Base-by-base conservation (phyloP, 2,113 vertebrate genomes). In the Poeciliopsis prolifica region DNA sequence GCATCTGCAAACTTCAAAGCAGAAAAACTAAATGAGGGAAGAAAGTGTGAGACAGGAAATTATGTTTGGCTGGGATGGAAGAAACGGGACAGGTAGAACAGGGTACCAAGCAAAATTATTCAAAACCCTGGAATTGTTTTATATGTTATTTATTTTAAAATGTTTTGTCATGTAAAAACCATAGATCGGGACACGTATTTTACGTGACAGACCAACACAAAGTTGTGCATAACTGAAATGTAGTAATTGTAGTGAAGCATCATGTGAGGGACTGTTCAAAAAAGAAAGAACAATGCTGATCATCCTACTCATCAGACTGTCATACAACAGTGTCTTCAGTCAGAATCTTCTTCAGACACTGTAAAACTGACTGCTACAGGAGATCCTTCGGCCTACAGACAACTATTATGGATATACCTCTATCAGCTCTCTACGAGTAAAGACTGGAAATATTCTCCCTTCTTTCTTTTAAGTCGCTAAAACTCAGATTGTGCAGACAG, bases 1-100 rank as follows among this genome's bases (percentile, higher is more conserved):
- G 83, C 85, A 81, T 80, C 62, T 61, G 71, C 78, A 86, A 79
- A 68, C 72, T 78, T 44, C 68, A 64, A 71, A 60, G 40, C 70
- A 26, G 44, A 44, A 69, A 54, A 78, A 29, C 9, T 19, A 10
- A 30, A 15, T 28, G 37, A 77, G 17, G 68, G 5, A 75, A 76
- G 74, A 54, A 37, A 67, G 60, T 8, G 30, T 85, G 82, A 81
- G 84, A 82, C 5, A 14, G 5, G 3, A 24, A 28, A 48, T 33
- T n/a, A 77, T 63, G 29, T 54, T 61, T 65, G 65, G 72, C 11
- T 42, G 29, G 54, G 28, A 65, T 48, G 61, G 22, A 77, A 65
- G 48, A 61, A 72, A 61, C 37, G 5, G 19, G 19, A 64, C 5
- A 17, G 58, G 72, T 61, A 61, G 15, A 80, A 4, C 61, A 24